Base-by-base conservation (phyloP, 2,888 invertebrate genomes). In the Ptychoptera contaminata region DNA sequence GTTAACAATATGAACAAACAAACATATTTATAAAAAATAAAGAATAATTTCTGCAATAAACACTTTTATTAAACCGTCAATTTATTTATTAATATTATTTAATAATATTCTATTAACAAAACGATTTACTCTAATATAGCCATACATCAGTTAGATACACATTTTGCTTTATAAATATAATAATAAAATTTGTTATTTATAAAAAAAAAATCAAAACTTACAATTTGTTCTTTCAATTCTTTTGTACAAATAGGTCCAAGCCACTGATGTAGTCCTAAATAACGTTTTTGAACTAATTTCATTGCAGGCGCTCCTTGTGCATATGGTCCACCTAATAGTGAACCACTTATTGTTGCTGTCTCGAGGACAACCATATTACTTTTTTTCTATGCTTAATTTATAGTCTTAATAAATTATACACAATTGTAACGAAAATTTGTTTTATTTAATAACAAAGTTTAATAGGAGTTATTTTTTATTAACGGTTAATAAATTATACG, bases 261-360 rank as follows among this genome's bases (percentile, higher is more conserved):
- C 85, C 86, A 87, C 68, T 86, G 85, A 67, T 90, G 90, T 63
- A 88, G 74, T 71, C 84, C 86, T 65, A 88, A 84, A 68, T 83
- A 88, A 60, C 88, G 75, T 72, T 88, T 88, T 60, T 86, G 85
- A 68, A 88, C 75, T 74, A 88, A 80, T 77, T 90, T 90, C 65
- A 87, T 73, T 56, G 85, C 83, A 58, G 83, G 79, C 57, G 82
- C 79, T 55, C 82, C 77, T 66, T 84, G 84, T 58, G 83, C 79
- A 67, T 84, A 85, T 50, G 79, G 76, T 50, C 79, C 75, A 65
- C 86, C 85, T 62, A 86, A 69, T 54, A 78, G 75, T 52, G 78
- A 75, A 52, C 75, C 74, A 53, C 77, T 68, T 49, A 76, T 73
- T 55, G 78, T 78, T 62, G 78, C 75, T 58, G 79, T 76, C 63